Conservation (phyloP, 2,797 vertebrate species). For the Phrynocephalus guinanensis region DNA sequence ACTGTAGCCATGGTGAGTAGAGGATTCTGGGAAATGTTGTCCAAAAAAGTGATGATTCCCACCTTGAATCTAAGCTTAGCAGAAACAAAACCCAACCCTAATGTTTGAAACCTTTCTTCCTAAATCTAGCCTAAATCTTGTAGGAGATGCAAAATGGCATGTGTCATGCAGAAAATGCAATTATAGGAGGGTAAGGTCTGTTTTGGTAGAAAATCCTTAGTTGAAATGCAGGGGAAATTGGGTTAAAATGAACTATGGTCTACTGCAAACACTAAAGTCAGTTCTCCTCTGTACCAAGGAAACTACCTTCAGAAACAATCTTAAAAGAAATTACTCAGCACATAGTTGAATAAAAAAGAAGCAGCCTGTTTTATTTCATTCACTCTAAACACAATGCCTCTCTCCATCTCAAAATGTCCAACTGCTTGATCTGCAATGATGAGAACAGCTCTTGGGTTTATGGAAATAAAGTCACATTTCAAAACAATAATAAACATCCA, state of each 20-base stretch:
- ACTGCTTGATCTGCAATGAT: background rate
- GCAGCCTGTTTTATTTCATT: background rate
- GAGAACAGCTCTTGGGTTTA: background rate
- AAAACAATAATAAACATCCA: background rate
- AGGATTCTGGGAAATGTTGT: no score
- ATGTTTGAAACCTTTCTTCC: background rate
- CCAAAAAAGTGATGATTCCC: no score
- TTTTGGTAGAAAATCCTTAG: background rate
- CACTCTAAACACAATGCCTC: background rate
- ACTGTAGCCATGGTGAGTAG: no score
- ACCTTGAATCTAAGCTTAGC: background rate
- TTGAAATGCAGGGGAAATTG: background rate
- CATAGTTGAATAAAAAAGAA: no score
- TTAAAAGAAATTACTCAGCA: background rate
- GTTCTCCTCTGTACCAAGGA: slow-evolving; percentile 40
- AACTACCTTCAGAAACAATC: background rate
- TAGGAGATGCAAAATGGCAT: background rate
- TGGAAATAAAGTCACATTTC: no score
- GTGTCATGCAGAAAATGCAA: background rate
- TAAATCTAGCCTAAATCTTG: background rate
- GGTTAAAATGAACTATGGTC: slow-evolving; percentile 13
- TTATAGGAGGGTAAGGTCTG: background rate
- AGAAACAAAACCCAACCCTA: background rate
- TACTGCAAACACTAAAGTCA: slow-evolving; percentile 41
- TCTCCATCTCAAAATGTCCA: background rate